Conservation (phyloP, 2,113 vertebrate genomes). For the Nothobranchius furzeri region DNA sequence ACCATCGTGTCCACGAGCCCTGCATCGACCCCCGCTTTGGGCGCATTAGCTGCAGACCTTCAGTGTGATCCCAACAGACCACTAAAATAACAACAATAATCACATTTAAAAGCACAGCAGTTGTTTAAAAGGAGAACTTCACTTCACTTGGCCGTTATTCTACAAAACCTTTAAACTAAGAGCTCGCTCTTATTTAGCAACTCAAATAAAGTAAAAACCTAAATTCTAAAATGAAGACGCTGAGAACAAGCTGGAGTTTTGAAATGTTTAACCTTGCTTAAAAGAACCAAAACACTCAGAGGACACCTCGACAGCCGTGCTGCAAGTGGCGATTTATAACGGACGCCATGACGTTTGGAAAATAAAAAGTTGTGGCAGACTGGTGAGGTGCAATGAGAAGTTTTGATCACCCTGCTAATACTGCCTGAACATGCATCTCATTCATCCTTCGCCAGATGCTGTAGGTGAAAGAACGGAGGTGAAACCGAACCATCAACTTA, state of each 20-base stretch:
- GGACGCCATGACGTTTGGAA: not conserved
- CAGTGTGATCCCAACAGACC: not conserved
- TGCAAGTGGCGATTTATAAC: not conserved
- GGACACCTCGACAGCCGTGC: not conserved
- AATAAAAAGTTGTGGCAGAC: not conserved
- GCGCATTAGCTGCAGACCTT: not conserved
- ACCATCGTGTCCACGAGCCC: not conserved
- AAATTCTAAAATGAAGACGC: not conserved
- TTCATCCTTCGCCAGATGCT: not conserved
- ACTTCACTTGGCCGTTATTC: not conserved
- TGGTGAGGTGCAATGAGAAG: not conserved
- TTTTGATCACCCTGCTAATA: slow-evolving; percentile 31
- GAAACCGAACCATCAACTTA: slow-evolving; percentile 33
- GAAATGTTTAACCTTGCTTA: not conserved
- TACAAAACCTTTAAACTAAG: not conserved
- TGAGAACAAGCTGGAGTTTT: slow-evolving; percentile 2
- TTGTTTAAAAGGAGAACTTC: slow-evolving; percentile 4
- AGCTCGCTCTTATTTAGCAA: not conserved
- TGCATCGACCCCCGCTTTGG: not conserved
- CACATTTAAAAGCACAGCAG: not conserved
- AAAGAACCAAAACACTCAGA: not conserved
- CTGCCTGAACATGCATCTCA: slow-evolving; percentile 21
- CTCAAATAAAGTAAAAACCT: too few relatives aligned
- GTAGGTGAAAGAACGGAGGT: slow-evolving; percentile 13
- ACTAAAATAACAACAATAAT: not conserved